Base-by-base conservation (phyloP, 2,797 vertebrate species). In the Acridotheres tristis region DNA sequence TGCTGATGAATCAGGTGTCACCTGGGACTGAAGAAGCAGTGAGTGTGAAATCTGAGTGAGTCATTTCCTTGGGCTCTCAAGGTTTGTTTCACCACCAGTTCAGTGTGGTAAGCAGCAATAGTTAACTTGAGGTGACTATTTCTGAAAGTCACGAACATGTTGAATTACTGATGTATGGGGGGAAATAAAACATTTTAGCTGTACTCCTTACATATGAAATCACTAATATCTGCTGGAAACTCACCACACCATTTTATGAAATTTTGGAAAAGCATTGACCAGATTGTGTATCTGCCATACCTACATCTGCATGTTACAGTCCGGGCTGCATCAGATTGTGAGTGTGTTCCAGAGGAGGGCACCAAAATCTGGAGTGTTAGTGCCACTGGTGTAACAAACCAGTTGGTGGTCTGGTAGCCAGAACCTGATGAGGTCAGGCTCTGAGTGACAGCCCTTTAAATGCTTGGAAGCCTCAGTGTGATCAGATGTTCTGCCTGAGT, bases 1-100 rank as follows among this genome's bases (percentile, higher is more conserved):
- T 91, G 45, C 45, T 78, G 85, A 86, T 96, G 88, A 96, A 62
- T 95, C 91, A 92, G 48, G 36, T 88, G 76, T 95, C 93, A 89
- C 71, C 93, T 92, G 92, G 58, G 53, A 50, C 67, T 95, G 85
- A 67, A 61, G 80, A 80, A 84, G 65, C 32, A 38, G 51, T 38
- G 57, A 82, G 69, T 86, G 34, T 72, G 51, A 85, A 51, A 86
- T 55, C 32, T n/a, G 76, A 94, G 72, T 96, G 96, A 97, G 67
- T 97, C 36, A 96, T 93, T 97, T 95, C 93, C 94, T 94, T 8
- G 2, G 30, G 18, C 54, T 86, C 48, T 90, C 67, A 81, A 55
- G 29, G 16, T 77, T 74, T 61, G 57, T 72, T 36, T 74, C 66
- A 16, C 47, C 27, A 12, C 19, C 71, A 62, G 18, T 42, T 90